These are phyloP conservation scores for Drosophila buzzatii DNA, from an alignment of 2,888 invertebrate genomes.

Conservation along the genomic window DNA sequence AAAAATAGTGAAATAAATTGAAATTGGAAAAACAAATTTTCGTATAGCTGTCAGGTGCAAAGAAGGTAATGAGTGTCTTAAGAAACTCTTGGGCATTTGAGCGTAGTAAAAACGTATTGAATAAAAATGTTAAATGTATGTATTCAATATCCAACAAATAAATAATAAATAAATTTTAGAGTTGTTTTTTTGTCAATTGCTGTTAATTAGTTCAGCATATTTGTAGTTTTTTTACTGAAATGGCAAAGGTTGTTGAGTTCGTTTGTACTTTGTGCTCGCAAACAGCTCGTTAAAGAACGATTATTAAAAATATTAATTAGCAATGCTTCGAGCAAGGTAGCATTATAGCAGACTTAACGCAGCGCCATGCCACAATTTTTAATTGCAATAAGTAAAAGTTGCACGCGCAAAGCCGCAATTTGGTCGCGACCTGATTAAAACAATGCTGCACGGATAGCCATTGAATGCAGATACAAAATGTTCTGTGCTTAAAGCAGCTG, in stretches of 20 bases:
- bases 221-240: conserved; percentile 24
- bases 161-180: too few species aligned
- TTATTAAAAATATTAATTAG: conserved; percentile 46
- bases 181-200: conserved; percentile 4
- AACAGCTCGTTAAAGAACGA: conserved; percentile 2
- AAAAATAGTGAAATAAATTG: too few species aligned
- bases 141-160: too few species aligned
- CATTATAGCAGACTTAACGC: conserved; percentile 31
- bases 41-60: too few species aligned
- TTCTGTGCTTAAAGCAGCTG: background rate
- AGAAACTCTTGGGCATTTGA: too few species aligned
- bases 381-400: conserved; percentile 26
- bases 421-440: conserved; percentile 29
- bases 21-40: too few species aligned
- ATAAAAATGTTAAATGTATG: too few species aligned
- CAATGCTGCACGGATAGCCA: background rate
- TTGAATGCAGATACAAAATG: background rate
- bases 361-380: conserved; percentile 24
- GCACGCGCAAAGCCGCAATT: background rate
- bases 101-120: too few species aligned
- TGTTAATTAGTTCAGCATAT: conserved; percentile 13
- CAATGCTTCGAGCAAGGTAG: background rate
- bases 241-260: background rate
- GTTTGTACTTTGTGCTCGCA: background rate
- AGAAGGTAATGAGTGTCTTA: too few species aligned